Percentiles rank a stretch among this genome's conserved stretches.
Evolutionary conservation across 2,888 invertebrate species (phyloP).

Genomic region (Himalopsyche japonica): DNA sequence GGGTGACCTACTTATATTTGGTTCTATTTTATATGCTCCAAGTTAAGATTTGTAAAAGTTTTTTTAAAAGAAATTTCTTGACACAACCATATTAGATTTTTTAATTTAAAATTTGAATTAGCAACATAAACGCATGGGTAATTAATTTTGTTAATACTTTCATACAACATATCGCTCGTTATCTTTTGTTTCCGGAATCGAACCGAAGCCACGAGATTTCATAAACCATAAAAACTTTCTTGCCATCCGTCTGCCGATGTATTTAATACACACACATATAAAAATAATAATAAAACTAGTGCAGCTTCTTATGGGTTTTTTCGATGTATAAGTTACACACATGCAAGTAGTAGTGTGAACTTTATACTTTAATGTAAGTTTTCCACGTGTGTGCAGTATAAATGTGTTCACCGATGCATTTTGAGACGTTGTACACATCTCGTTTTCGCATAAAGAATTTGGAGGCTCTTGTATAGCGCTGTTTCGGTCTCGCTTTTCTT

Average conservation of each 20-base stretch:
- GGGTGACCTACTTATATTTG: too few species aligned
- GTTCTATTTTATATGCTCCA: too few species aligned
- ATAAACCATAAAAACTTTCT: background rate
- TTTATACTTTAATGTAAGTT: slow-evolving; percentile 3
- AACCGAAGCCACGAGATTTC: background rate
- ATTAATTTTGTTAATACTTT: too few species aligned
- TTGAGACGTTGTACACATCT: background rate
- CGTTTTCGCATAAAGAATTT: background rate
- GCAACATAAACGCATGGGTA: too few species aligned
- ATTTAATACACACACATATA: slow-evolving; percentile 23
- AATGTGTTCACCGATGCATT: slow-evolving; percentile 9
- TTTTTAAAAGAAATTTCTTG: too few species aligned
- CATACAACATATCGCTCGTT: too few species aligned
- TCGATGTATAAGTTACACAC: slow-evolving; percentile 3
- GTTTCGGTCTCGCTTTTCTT: background rate
- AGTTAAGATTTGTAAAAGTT: too few species aligned
- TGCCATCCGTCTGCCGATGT: slow-evolving; percentile 7
- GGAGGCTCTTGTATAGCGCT: background rate
- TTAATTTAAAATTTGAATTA: too few species aligned
- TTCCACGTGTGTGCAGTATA: background rate
- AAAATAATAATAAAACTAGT: slow-evolving; percentile 38
- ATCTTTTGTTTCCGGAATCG: background rate
- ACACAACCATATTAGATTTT: too few species aligned
- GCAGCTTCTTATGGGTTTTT: slow-evolving; percentile 35
- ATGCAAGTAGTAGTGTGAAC: background rate